These are phyloP conservation scores for Phymastichus coffea DNA, from an alignment of 1,140 invertebrate genomes.

Conservation along the genomic window DNA sequence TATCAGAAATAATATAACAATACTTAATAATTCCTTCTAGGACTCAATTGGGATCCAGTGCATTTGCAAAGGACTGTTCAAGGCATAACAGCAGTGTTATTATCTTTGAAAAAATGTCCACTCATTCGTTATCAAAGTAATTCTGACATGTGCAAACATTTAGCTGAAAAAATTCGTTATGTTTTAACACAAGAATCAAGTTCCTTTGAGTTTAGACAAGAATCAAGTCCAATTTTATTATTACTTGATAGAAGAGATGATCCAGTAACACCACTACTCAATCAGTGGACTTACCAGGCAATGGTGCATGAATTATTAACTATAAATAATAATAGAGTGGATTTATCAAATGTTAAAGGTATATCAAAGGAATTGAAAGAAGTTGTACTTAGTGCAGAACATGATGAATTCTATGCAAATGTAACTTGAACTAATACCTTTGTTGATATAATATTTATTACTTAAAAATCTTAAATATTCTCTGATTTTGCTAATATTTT, in stretches of 20 bases:
- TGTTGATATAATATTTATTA: constrained; percentile 18
- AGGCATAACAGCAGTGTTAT: constrained; percentile 80
- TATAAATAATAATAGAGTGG: constrained; percentile 94
- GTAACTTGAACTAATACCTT: constrained; percentile 58
- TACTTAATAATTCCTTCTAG: constrained; percentile 42
- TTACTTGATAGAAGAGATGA: constrained; percentile 91
- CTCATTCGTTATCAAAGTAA: constrained; percentile 89
- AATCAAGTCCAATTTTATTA: constrained; percentile 76
- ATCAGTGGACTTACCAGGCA: constrained; percentile 99
- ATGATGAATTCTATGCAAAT: constrained; percentile 97
- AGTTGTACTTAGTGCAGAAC: constrained; percentile 90
- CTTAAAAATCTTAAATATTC: constrained; percentile 12
- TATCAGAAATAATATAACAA: neutral
- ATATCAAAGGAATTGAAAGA: constrained; percentile 89
- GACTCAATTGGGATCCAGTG: constrained; percentile 73
- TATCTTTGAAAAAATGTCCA: constrained; percentile 91
- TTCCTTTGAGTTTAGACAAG: constrained; percentile 82
- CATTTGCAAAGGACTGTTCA: constrained; percentile 77
- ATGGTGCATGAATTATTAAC: constrained; percentile 98
- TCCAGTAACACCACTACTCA: constrained; percentile 93
- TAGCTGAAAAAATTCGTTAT: constrained; percentile 85
- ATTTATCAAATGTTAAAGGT: constrained; percentile 78
- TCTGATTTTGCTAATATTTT: neutral
- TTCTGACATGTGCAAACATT: constrained; percentile 79
- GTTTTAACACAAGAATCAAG: constrained; percentile 83